Evolutionary conservation across 2,888 invertebrate species (phyloP).

Genomic region (Cacoxenus indagator): DNA sequence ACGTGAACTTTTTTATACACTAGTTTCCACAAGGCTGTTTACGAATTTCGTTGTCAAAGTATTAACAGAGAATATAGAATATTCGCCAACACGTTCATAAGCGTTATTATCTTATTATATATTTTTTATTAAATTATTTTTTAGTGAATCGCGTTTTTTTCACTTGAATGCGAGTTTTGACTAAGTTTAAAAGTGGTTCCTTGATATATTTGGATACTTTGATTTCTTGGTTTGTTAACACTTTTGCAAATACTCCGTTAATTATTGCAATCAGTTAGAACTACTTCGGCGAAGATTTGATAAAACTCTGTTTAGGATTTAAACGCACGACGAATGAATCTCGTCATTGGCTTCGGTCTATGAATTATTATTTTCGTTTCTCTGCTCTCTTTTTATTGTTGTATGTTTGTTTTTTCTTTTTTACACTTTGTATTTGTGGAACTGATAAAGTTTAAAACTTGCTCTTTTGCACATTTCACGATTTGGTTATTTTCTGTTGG

Average conservation of each 20-base stretch:
- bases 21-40: no score
- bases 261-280: slow-evolving; percentile 24
- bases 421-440: slow-evolving; percentile 29
- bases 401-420: slow-evolving; percentile 37
- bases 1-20: no score
- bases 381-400: background rate
- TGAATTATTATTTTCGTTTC: background rate
- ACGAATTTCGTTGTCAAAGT: no score
- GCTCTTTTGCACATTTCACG: slow-evolving; percentile 21
- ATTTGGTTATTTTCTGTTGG: background rate
- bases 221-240: slow-evolving; percentile 20
- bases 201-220: no score
- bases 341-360: slow-evolving; percentile 27
- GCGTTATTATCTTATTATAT: no score
- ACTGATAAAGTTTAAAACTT: slow-evolving; percentile 35
- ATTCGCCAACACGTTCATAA: no score
- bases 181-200: no score
- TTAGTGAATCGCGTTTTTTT: slow-evolving; percentile 21
- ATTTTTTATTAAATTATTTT: slow-evolving; percentile 18
- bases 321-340: background rate
- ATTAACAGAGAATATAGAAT: no score
- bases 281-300: slow-evolving; percentile 50
- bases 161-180: background rate
- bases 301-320: slow-evolving; percentile 43
- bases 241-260: background rate